Evolutionary conservation across 2,888 invertebrate species (phyloP).

Genomic region (Neocrepidodera transversa): DNA sequence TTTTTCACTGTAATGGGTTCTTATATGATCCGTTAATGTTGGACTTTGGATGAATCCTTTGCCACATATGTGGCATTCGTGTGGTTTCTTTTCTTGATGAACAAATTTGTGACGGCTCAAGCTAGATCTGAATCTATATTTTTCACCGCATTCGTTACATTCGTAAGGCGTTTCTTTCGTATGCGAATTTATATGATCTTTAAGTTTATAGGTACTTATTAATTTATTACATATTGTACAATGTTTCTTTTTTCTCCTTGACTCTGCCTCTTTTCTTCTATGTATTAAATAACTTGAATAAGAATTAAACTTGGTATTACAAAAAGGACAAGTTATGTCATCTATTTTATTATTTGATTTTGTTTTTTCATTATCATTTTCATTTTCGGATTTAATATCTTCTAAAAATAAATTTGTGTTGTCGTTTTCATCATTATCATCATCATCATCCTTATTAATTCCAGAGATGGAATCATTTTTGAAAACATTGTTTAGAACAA

Average conservation of each 20-base stretch:
- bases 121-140: constrained; percentile 36
- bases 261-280: constrained; percentile 38
- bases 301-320: constrained; percentile 29
- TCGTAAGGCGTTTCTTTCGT: constrained; percentile 38
- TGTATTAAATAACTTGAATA: constrained; percentile 32
- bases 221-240: constrained; percentile 35
- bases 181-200: constrained; percentile 39
- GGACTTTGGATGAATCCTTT: constrained; percentile 40
- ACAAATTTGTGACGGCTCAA: constrained; percentile 34
- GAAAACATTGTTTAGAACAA: constrained; percentile 19
- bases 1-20: constrained; percentile 38
- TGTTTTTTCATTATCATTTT: background rate
- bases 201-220: constrained; percentile 36
- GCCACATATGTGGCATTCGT: constrained; percentile 38
- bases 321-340: constrained; percentile 31
- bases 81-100: constrained; percentile 37
- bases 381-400: constrained; percentile 1
- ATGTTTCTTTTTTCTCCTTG: constrained; percentile 33
- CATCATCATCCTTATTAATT: background rate
- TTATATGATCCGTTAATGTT: constrained; percentile 38
- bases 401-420: constrained; percentile 9
- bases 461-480: background rate
- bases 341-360: constrained; percentile 3
- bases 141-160: constrained; percentile 35
- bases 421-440: background rate